Evolutionary conservation across 1,140 invertebrate species (phyloP), one percentile per base, ranked within the genome.

Genomic region (Eumaeus atala): DNA sequence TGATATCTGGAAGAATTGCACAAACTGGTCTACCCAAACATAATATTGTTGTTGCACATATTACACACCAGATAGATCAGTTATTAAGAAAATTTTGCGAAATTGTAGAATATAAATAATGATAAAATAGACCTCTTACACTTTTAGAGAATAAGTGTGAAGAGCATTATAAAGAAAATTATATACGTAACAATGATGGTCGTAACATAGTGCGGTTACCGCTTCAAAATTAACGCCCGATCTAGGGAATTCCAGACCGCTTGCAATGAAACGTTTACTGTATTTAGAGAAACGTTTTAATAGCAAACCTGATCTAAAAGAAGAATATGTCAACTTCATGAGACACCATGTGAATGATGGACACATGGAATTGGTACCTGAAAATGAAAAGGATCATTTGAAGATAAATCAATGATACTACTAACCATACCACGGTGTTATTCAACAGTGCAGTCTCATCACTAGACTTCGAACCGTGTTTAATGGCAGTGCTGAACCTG

Each of bases 391-490:
- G 9, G 16, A 21, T 40, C 6, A 28, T 28, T 28, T 28, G 6
- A 28, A 28, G 6, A 42, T 9, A 42, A 12, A 11, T 34, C 21
- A 51, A 33, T 38, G 44, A 18, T 53, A 54, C 16, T 64, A 60
- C 53, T 62, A 64, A 60, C 66, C 63, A 48, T 63, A 66, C 51
- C 66, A 66, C 34, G 62, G 50, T 40, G 62, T 68, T 4, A 35
- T 62, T 12, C 12, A 59, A 21, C 47, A 49, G 12, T 12, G 37
- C 10, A 62, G 62, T 40, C 8, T 54, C 14, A 68, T 18, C 28
- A 68, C 66, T 1, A 68, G 66, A 52, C 37, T 62, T 1, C 37
- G 66, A 28, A 54, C 62, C 16, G 66, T 68, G 4, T 68, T 68
- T 36, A 58, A 66, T 48, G 66, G 60, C 14, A 56, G 51, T 18